Conservation (phyloP, 2,797 vertebrate species). For the Centropyge bicolor region DNA sequence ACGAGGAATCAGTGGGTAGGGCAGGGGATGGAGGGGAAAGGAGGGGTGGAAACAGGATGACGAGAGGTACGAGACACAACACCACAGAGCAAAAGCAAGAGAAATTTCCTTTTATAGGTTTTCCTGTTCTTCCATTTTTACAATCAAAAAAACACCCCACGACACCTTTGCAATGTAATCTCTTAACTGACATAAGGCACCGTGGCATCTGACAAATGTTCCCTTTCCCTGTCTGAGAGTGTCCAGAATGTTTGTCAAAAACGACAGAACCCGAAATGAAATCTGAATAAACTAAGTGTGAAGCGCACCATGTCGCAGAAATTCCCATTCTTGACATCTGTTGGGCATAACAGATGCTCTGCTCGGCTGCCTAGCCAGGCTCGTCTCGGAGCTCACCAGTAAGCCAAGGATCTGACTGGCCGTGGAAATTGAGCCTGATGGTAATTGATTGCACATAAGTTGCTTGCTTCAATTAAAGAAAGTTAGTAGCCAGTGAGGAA, state of each 20-base stretch:
- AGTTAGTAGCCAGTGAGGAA: slow-evolving; percentile 63
- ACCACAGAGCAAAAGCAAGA: slow-evolving; percentile 17
- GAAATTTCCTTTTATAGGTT: slow-evolving; percentile 5
- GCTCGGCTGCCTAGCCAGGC: slow-evolving; percentile 47
- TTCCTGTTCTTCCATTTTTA: slow-evolving; percentile 6
- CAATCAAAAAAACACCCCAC: slow-evolving; percentile 40
- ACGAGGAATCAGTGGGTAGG: slow-evolving; percentile 12
- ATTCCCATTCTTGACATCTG: slow-evolving; percentile 65
- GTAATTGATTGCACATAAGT: slow-evolving; percentile 74
- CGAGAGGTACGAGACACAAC: slow-evolving; percentile 7
- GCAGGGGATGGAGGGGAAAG: neutral
- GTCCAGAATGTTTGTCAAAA: slow-evolving; percentile 43
- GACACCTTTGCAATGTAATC: slow-evolving; percentile 33
- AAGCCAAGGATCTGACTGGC: slow-evolving; percentile 71
- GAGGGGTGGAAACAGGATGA: slow-evolving; percentile 27
- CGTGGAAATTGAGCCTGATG: slow-evolving; percentile 71
- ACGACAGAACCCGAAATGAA: slow-evolving; percentile 32
- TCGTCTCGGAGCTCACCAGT: slow-evolving; percentile 59
- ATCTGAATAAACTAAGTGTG: slow-evolving; percentile 60
- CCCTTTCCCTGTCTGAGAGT: slow-evolving; percentile 18
- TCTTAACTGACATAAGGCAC: slow-evolving; percentile 50
- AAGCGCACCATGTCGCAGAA: slow-evolving; percentile 39
- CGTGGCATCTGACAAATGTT: slow-evolving; percentile 46
- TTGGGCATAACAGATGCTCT: slow-evolving; percentile 61
- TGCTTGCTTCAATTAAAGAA: slow-evolving; percentile 71